phyloP scores from a whole-genome alignment of 2,888 invertebrate species.

The Cantharis nigra region DNA sequence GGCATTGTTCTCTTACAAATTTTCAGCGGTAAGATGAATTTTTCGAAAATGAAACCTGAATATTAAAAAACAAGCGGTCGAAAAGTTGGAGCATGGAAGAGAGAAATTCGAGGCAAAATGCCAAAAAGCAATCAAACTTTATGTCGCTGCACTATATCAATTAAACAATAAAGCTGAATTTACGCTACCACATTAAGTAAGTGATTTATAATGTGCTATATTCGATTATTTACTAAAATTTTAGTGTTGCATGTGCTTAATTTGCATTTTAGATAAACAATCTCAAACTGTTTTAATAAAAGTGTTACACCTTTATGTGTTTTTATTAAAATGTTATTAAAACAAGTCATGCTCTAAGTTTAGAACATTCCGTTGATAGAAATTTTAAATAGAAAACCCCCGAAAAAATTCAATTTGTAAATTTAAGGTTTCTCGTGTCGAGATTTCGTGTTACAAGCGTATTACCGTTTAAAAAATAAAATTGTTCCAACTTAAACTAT shows the following conservation, averaged over 20 bases:
- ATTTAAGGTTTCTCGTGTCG: background rate
- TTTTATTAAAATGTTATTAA: background rate
- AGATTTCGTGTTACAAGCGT: background rate
- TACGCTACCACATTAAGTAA: background rate
- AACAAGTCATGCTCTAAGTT: background rate
- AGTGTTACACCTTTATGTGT: background rate
- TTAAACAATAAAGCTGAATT: slow-evolving; percentile 19
- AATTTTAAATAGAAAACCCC: background rate
- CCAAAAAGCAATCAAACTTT: slow-evolving; percentile 27
- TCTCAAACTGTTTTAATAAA: background rate
- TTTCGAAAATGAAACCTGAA: slow-evolving; percentile 20
- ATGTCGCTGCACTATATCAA: slow-evolving; percentile 16
- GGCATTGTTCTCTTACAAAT: background rate
- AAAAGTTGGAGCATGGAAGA: background rate
- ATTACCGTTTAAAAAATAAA: background rate
- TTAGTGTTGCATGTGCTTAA: background rate
- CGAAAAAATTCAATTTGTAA: background rate
- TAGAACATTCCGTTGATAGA: background rate
- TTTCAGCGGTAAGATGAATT: slow-evolving; percentile 20
- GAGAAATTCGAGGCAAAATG: slow-evolving; percentile 20
- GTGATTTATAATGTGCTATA: background rate
- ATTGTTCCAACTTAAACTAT: background rate
- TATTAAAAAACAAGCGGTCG: slow-evolving; percentile 12
- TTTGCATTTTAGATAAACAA: background rate
- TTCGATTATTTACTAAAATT: background rate